A percentile compares a stretch with the other conserved stretches of the same genome.
Evolutionary conservation across 2,888 invertebrate species (phyloP).

Genomic region (Aporophyla lueneburgensis): DNA sequence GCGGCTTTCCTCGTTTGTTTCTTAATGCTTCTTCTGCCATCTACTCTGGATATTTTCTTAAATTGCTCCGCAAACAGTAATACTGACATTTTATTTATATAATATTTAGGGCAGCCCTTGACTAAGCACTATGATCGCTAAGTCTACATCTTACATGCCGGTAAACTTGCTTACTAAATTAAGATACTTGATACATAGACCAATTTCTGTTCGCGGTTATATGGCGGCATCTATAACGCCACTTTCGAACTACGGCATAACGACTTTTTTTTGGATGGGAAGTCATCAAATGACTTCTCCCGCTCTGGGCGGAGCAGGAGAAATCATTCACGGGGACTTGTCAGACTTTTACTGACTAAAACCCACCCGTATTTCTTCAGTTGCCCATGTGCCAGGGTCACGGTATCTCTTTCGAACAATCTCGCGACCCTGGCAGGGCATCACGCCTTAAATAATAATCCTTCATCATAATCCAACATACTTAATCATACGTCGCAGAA

Average conservation of each 20-base stretch:
- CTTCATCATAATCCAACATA: not conserved
- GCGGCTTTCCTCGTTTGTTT: slow-evolving; percentile 76
- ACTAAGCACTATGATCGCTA: not conserved
- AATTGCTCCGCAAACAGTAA: slow-evolving; percentile 76
- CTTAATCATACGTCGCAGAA: not conserved
- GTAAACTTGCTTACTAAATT: not conserved
- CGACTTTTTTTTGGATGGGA: too few species aligned
- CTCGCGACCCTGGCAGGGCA: too few species aligned
- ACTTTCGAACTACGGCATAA: not conserved
- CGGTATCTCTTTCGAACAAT: too few species aligned
- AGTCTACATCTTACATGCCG: not conserved
- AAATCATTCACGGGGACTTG: too few species aligned
- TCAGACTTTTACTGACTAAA: too few species aligned
- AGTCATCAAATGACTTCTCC: too few species aligned
- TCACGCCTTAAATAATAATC: not conserved
- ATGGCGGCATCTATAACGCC: not conserved
- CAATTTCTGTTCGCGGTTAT: not conserved
- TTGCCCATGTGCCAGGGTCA: too few species aligned
- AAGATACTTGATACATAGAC: not conserved
- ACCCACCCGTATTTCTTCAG: too few species aligned
- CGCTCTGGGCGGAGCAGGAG: too few species aligned
- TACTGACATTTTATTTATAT: not conserved
- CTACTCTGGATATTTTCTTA: slow-evolving; percentile 72
- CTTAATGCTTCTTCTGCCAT: slow-evolving; percentile 79
- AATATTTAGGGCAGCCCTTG: not conserved